A percentile compares a stretch with the other conserved stretches of the same genome.
Evolutionary conservation across 2,888 invertebrate genomes (phyloP).

Genomic region (Ormia ochracea): DNA sequence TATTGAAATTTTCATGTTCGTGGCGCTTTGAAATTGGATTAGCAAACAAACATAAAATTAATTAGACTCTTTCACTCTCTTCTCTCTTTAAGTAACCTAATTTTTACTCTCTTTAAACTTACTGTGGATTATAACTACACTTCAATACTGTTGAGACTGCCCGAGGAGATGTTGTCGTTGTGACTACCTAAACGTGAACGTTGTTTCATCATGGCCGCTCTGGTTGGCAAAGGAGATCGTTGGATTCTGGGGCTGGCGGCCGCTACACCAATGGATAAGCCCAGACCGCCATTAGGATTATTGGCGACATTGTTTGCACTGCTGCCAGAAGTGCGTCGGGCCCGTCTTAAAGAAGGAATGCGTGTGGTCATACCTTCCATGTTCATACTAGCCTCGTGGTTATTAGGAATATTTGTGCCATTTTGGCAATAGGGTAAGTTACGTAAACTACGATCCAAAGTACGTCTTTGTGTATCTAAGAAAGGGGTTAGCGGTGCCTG

Average conservation of each 20-base stretch:
- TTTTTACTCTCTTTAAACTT: background rate
- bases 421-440: conserved; percentile 67
- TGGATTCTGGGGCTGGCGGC: conserved; percentile 76
- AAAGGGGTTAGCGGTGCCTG: conserved; percentile 69
- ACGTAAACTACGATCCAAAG: conserved; percentile 73
- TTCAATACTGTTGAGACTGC: conserved; percentile 78
- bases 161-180: conserved; percentile 77
- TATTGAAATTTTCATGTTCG: background rate
- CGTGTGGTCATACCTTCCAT: conserved; percentile 70
- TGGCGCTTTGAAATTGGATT: background rate
- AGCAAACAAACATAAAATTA: background rate
- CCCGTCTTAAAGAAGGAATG: conserved; percentile 74
- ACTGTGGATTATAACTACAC: conserved; percentile 65
- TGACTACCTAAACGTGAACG: conserved; percentile 76
- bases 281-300: conserved; percentile 68
- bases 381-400: conserved; percentile 66
- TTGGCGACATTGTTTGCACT: conserved; percentile 64
- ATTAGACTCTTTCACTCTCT: background rate
- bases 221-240: conserved; percentile 76
- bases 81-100: conserved; percentile 20
- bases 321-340: conserved; percentile 71
- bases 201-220: conserved; percentile 72
- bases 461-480: conserved; percentile 72
- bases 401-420: conserved; percentile 16
- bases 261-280: conserved; percentile 72